Evolutionary conservation across 2,113 vertebrate species (phyloP).

Genomic region (Osmerus mordax): DNA sequence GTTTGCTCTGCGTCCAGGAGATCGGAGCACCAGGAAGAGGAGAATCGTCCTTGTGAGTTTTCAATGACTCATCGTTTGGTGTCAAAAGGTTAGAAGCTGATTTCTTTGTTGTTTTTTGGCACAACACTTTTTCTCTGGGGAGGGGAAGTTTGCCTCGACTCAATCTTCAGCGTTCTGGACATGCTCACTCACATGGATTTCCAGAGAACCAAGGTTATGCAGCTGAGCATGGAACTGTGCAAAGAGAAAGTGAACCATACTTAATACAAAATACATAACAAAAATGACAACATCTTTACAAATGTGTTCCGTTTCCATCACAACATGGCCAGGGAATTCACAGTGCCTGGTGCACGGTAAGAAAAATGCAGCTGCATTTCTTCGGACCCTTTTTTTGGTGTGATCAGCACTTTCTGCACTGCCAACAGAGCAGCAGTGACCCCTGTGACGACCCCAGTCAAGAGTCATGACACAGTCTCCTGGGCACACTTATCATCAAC

Average conservation of each 20-base stretch:
- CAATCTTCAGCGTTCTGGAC: background rate
- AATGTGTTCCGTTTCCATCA: no score
- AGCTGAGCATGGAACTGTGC: no score
- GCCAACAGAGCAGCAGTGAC: background rate
- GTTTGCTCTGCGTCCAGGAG: background rate
- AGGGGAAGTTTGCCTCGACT: background rate
- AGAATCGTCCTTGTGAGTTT: slow-evolving; percentile 1
- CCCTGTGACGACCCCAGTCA: slow-evolving; percentile 13
- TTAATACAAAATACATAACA: no score
- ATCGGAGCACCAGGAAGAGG: slow-evolving; percentile 7
- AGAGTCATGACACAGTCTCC: slow-evolving; percentile 30
- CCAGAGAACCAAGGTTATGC: no score
- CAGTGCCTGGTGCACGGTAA: no score
- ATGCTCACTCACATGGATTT: background rate
- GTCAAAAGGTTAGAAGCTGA: background rate
- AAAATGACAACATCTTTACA: no score
- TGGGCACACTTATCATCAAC: slow-evolving; percentile 23
- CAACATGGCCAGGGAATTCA: no score
- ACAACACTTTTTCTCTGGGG: background rate
- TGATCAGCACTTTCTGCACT: background rate
- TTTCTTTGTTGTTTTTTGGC: background rate
- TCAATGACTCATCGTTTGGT: slow-evolving; percentile 17
- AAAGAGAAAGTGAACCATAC: no score
- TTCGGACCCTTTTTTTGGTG: background rate
- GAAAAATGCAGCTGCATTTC: background rate